These are phyloP conservation scores for Arctocebus calabarensis DNA, from an alignment of 2,797 vertebrate species.

Conservation along the genomic window DNA sequence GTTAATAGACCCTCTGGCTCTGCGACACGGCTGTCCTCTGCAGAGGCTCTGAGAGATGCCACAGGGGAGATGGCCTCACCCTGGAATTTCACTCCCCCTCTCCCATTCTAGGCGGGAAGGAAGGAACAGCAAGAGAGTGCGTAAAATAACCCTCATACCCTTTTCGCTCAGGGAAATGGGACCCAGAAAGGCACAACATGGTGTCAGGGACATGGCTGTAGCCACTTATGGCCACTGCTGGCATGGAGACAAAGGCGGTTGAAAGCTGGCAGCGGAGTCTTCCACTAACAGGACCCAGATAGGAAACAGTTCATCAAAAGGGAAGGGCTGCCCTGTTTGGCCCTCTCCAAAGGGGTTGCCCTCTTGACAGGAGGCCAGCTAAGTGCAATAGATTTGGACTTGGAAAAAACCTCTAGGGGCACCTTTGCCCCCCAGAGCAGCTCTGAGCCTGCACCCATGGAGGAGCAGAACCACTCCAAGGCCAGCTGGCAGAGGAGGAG, in stretches of 20 bases:
- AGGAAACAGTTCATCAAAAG: accelerated
- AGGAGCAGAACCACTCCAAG: not conserved
- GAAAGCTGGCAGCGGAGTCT: not conserved
- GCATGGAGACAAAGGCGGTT: accelerated
- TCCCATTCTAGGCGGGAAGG: not conserved
- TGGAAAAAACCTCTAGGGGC: not conserved
- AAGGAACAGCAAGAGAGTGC: not conserved
- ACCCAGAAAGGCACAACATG: not conserved
- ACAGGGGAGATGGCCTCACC: not conserved
- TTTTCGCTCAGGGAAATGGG: not conserved
- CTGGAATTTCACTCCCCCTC: not conserved
- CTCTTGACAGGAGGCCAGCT: not conserved
- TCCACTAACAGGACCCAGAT: accelerated
- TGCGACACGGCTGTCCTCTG: not conserved
- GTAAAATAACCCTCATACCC: not conserved
- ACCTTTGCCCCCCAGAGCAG: not conserved
- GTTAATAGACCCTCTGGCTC: not conserved
- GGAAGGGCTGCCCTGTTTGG: not conserved
- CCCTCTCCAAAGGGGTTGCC: not conserved
- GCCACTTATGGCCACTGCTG: not conserved
- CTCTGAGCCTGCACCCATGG: not conserved
- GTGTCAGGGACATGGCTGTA: not conserved
- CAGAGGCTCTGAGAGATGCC: not conserved
- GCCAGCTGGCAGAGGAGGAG: not conserved
- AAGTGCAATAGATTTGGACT: not conserved